Percentiles rank a stretch among this genome's conserved stretches.
Conservation (phyloP, 35 echinoderm and acorn worm species). For the Amphiura filiformis region DNA sequence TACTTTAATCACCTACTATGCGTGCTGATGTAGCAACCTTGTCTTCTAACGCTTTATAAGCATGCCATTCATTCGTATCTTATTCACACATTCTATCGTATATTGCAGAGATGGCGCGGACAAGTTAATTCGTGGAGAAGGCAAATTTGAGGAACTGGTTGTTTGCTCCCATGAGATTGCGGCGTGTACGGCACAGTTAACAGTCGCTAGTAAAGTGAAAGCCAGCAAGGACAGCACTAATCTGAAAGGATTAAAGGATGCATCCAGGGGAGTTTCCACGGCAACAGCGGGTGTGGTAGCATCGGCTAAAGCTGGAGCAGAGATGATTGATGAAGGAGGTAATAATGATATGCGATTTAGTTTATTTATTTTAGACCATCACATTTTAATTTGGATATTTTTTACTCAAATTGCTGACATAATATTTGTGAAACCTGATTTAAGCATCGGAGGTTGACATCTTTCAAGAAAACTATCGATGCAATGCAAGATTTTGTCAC, state of each 20-base stretch:
- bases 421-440: background rate
- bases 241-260: constrained; percentile 60
- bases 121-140: constrained; percentile 77
- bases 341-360: no score
- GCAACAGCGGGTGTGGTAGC: constrained; percentile 83
- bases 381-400: no score
- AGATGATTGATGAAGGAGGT: constrained; percentile 92
- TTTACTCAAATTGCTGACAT: background rate
- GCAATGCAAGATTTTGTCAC: no score
- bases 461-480: no score
- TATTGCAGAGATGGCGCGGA: constrained; percentile 78
- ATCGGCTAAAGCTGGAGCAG: constrained; percentile 92
- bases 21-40: no score
- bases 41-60: no score
- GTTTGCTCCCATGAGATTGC: constrained; percentile 97
- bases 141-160: constrained; percentile 91
- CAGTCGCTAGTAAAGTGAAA: constrained; percentile 85
- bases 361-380: no score
- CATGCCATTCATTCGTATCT: no score
- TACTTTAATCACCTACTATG: no score
- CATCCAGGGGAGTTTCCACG: constrained; percentile 71
- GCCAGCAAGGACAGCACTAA: constrained; percentile 75
- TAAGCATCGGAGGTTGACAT: no score
- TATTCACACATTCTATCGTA: constrained; percentile 16
- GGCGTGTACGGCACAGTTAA: constrained; percentile 87